Evolutionary conservation across 2,113 vertebrate genomes (phyloP).

Genomic region (Bubo scandiacus): DNA sequence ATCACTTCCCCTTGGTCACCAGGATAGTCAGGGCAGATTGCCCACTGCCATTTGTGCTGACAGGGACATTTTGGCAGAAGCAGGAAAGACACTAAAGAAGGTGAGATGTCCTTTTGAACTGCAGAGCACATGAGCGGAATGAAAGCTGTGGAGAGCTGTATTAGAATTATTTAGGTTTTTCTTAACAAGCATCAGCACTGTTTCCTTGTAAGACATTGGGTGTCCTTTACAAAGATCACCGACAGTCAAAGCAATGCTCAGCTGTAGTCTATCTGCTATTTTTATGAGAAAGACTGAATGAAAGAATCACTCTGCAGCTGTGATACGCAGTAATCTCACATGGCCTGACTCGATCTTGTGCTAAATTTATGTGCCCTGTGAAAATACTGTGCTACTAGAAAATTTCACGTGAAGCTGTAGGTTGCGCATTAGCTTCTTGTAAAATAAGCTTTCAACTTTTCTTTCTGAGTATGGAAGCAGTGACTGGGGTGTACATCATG

Average conservation of each 20-base stretch:
- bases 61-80: background rate
- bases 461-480: background rate
- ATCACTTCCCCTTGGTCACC: background rate
- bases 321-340: background rate
- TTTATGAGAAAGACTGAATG: background rate
- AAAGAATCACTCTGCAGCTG: background rate
- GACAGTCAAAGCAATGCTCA: background rate
- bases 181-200: background rate
- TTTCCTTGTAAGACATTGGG: accelerated
- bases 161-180: background rate
- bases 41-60: background rate
- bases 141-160: background rate
- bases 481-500: background rate
- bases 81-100: background rate
- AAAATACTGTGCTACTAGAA: background rate
- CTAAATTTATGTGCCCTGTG: background rate
- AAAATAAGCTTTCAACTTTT: background rate
- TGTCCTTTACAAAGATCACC: background rate
- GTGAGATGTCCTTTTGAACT: background rate
- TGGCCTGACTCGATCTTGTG: background rate
- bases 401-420: background rate
- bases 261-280: background rate
- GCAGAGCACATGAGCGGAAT: background rate
- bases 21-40: background rate
- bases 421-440: background rate